phyloP scores from a whole-genome alignment of 2,888 invertebrate species.

The Agrotis puta region DNA sequence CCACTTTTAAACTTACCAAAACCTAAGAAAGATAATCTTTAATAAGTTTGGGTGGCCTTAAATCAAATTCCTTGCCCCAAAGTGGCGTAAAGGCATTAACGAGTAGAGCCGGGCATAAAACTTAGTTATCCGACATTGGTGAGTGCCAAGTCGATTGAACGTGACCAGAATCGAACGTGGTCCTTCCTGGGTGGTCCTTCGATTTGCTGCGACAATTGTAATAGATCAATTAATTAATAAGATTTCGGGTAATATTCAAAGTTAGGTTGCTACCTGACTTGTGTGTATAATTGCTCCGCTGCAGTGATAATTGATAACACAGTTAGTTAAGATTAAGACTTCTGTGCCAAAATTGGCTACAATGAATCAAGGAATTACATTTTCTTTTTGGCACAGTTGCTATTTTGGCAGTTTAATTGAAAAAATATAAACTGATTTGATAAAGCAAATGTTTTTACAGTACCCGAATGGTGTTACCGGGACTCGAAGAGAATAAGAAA shows the following conservation, averaged over 20 bases:
- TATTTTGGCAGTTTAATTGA: too few relatives aligned
- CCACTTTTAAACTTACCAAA: slow-evolving; percentile 5
- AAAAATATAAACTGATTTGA: too few relatives aligned
- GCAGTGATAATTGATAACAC: neutral
- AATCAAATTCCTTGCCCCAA: slow-evolving; percentile 62
- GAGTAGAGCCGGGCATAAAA: slow-evolving; percentile 68
- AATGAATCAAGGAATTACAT: neutral
- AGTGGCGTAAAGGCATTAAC: slow-evolving; percentile 66
- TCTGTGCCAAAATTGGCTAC: neutral
- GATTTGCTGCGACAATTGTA: slow-evolving; percentile 40
- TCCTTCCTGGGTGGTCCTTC: slow-evolving; percentile 17
- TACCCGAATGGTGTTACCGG: too few relatives aligned
- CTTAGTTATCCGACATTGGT: slow-evolving; percentile 66
- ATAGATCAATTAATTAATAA: slow-evolving; percentile 52
- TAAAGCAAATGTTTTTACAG: too few relatives aligned
- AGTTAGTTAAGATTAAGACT: slow-evolving; percentile 2
- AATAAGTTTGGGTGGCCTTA: slow-evolving; percentile 52
- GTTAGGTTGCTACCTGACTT: slow-evolving; percentile 19
- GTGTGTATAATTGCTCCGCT: slow-evolving; percentile 26
- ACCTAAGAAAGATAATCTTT: slow-evolving; percentile 44
- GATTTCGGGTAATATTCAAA: slow-evolving; percentile 32
- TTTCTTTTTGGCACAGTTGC: neutral
- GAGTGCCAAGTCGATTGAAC: slow-evolving; percentile 63
- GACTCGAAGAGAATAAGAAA: too few relatives aligned
- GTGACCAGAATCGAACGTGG: slow-evolving; percentile 63